Percentiles rank a stretch among this genome's conserved stretches.
Evolutionary conservation across 2,113 vertebrate species (phyloP).

Genomic region (Micromys minutus): DNA sequence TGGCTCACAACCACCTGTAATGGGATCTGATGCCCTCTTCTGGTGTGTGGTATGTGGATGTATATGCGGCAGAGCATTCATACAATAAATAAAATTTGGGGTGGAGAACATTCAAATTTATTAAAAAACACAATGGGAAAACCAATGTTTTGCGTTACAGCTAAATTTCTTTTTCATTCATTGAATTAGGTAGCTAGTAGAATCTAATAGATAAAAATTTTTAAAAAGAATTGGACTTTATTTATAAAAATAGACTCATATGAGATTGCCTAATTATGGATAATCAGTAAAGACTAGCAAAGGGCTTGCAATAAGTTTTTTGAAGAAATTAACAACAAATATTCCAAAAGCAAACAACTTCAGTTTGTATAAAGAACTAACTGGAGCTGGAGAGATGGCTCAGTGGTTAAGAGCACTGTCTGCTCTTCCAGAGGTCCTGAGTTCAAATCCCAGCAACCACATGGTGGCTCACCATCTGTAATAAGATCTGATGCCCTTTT

Average conservation of each 20-base stretch:
- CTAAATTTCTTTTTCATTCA: slow-evolving; percentile 46
- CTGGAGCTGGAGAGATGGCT: not conserved
- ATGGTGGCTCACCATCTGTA: no score
- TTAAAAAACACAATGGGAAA: slow-evolving; percentile 11
- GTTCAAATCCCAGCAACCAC: no score
- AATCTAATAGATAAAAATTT: not conserved
- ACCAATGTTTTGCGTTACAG: slow-evolving; percentile 16
- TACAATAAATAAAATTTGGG: slow-evolving; percentile 4
- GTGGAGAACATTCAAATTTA: not conserved
- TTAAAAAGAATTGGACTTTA: not conserved
- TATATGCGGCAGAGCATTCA: no score
- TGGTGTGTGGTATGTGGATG: no score
- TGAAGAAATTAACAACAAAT: not conserved
- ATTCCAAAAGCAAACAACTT: not conserved
- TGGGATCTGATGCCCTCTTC: no score
- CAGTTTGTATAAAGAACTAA: not conserved
- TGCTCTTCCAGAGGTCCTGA: no score
- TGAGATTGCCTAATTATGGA: not conserved
- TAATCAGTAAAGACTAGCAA: not conserved
- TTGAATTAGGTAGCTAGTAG: not conserved
- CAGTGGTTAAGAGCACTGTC: no score
- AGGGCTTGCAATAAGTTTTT: not conserved
- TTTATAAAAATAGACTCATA: not conserved
- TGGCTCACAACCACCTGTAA: no score
- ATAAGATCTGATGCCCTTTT: no score